Evolutionary conservation across 2,797 vertebrate genomes (phyloP).

Genomic region (Acridotheres tristis): DNA sequence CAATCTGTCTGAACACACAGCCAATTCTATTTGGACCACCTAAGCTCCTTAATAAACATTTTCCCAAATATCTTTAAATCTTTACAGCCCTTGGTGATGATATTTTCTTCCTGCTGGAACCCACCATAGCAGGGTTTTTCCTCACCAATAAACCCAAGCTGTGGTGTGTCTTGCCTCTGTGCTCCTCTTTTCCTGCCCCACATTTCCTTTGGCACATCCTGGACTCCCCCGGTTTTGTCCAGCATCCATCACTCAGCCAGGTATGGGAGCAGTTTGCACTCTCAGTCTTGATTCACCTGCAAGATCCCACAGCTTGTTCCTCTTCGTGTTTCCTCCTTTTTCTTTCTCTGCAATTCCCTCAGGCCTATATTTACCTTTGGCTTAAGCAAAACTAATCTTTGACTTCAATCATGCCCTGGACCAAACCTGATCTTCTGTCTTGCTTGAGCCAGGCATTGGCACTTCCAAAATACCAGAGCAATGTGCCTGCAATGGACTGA

Average conservation of each 20-base stretch:
- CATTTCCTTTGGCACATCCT: not conserved
- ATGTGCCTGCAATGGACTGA: conserved; percentile 13
- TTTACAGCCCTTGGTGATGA: not conserved
- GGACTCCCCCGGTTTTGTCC: not conserved
- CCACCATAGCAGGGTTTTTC: not conserved
- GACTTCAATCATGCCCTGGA: not conserved
- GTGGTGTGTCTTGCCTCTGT: not conserved
- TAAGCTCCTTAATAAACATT: not conserved
- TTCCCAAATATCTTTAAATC: not conserved
- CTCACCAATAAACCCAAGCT: not conserved
- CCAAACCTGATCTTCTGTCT: not conserved
- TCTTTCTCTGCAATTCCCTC: not conserved
- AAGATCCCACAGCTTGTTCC: not conserved
- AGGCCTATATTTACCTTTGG: not conserved
- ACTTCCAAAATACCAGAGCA: conserved; percentile 3
- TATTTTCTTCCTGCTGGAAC: not conserved
- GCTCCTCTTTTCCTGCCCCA: not conserved
- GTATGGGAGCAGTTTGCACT: not conserved
- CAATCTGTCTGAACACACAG: not conserved
- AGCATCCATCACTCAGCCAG: not conserved
- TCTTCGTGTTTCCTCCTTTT: not conserved
- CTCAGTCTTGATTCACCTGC: not conserved
- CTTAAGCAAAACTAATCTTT: not conserved
- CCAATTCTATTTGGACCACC: not conserved
- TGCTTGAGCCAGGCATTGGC: not conserved